Conservation (phyloP, 2,888 invertebrate species). For the Nomada goodeniana region DNA sequence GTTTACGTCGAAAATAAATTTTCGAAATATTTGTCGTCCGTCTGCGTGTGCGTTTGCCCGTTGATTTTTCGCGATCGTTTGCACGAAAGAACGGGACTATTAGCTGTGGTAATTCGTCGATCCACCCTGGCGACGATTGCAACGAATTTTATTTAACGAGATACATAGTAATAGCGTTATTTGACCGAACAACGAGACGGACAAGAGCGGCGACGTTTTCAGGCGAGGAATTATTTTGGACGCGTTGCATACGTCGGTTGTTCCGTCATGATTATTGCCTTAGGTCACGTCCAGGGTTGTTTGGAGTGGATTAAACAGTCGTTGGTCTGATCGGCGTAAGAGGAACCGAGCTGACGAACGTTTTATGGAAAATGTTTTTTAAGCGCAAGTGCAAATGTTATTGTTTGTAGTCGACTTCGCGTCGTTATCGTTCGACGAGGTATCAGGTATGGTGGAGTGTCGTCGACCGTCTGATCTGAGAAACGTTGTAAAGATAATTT, state of each 20-base stretch:
- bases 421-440: slow-evolving; percentile 10
- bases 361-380: neutral
- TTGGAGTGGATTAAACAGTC: slow-evolving; percentile 22
- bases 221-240: neutral
- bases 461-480: neutral
- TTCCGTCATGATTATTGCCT: neutral
- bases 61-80: neutral
- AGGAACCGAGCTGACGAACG: neutral
- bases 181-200: neutral
- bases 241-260: neutral
- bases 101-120: neutral
- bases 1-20: slow-evolving; percentile 52
- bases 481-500: neutral
- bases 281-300: slow-evolving; percentile 35
- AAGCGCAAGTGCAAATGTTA: neutral
- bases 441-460: neutral
- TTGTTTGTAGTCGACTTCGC: neutral
- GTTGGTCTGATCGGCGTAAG: neutral
- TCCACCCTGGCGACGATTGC: neutral
- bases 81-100: neutral
- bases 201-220: neutral
- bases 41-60: neutral
- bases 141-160: no score
- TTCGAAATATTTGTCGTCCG: slow-evolving; percentile 25
- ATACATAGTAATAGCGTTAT: no score